Conservation (phyloP, 2,888 invertebrate genomes). For the Metacarcinus magister region DNA sequence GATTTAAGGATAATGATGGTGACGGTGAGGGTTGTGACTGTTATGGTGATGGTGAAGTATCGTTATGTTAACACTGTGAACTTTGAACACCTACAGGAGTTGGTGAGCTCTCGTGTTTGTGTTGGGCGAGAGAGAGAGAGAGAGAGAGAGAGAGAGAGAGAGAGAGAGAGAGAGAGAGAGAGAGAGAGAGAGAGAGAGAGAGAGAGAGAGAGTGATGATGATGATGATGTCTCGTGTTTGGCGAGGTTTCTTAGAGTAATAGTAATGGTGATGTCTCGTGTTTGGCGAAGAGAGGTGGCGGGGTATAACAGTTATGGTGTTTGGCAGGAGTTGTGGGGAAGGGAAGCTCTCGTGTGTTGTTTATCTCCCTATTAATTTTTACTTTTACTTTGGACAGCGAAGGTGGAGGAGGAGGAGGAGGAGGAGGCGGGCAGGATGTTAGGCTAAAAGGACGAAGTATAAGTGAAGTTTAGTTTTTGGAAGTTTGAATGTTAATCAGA, state of each 20-base stretch:
- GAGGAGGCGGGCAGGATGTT: not conserved
- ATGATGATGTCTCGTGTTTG: not conserved
- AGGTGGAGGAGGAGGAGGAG: not conserved
- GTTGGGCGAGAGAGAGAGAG: too few relatives aligned
- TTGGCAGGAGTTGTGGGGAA: not conserved
- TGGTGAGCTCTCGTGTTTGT: not conserved
- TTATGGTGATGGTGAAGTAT: not conserved
- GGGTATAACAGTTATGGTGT: not conserved
- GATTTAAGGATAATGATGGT: not conserved
- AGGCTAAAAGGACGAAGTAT: constrained; percentile 32
- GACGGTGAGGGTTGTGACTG: not conserved
- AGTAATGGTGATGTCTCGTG: not conserved
- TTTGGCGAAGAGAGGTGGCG: too few relatives aligned
- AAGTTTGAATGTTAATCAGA: constrained; percentile 36
- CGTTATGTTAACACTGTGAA: not conserved
- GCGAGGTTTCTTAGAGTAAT: not conserved
- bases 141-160: too few relatives aligned
- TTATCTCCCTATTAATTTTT: not conserved
- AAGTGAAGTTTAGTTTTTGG: constrained; percentile 29
- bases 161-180: too few relatives aligned
- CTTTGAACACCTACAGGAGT: not conserved
- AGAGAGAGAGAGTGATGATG: too few relatives aligned
- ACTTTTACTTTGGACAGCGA: constrained; percentile 1
- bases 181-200: too few relatives aligned
- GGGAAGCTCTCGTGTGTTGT: constrained; percentile 13